Conservation (phyloP, 2,888 invertebrate genomes). For the Andrena dorsata region DNA sequence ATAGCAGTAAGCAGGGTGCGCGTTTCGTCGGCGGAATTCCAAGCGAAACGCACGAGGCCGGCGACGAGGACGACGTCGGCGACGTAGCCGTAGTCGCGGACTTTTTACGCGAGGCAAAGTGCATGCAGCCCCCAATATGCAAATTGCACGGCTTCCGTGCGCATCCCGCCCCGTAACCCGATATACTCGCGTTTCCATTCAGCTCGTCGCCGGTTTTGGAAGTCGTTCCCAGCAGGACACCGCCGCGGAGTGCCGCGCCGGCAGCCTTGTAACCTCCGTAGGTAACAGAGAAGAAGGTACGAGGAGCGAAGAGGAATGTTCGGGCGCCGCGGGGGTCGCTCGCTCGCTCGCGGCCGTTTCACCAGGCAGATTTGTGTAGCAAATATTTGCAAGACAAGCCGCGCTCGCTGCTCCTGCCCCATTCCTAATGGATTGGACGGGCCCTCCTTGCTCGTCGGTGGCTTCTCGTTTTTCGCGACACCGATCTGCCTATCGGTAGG, state of each 20-base stretch:
- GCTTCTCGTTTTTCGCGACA: slow-evolving; percentile 60
- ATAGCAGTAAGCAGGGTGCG: slow-evolving; percentile 40
- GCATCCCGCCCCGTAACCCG: slow-evolving; percentile 22
- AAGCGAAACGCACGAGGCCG: background rate
- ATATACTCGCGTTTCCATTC: slow-evolving; percentile 52
- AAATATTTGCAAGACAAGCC: slow-evolving; percentile 78
- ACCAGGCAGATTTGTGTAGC: slow-evolving; percentile 74
- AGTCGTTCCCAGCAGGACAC: slow-evolving; percentile 34
- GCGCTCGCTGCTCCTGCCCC: slow-evolving; percentile 12
- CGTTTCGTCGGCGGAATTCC: slow-evolving; percentile 24
- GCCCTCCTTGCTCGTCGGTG: slow-evolving; percentile 27
- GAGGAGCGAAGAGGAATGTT: slow-evolving; percentile 61
- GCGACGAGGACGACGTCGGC: background rate
- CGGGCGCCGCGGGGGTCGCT: slow-evolving; percentile 49
- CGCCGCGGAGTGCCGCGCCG: background rate
- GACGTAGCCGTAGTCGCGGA: background rate
- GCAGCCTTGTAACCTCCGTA: background rate
- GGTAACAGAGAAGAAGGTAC: slow-evolving; percentile 18
- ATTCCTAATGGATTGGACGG: slow-evolving; percentile 76
- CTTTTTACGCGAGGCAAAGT: background rate
- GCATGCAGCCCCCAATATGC: slow-evolving; percentile 15
- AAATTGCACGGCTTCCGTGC: slow-evolving; percentile 39
- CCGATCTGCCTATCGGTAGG: slow-evolving; percentile 44
- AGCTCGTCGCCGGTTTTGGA: slow-evolving; percentile 41
- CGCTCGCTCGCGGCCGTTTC: slow-evolving; percentile 61